Percentiles rank a stretch among this genome's conserved stretches.
Conservation (phyloP, 2,113 vertebrate species). For the Leucopsar rothschildi region DNA sequence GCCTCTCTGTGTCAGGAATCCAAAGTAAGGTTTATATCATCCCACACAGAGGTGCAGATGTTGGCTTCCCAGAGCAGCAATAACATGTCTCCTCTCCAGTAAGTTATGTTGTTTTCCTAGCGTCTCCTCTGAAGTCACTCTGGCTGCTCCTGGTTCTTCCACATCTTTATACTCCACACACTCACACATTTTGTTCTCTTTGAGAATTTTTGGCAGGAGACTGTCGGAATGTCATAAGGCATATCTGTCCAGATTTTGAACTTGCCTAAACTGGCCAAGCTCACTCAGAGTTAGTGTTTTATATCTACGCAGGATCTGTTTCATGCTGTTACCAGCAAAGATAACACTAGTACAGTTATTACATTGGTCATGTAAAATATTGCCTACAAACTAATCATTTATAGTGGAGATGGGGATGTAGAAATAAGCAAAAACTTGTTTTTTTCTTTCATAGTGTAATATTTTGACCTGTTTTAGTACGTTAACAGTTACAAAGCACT, state of each 20-base stretch:
- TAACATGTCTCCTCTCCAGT: slow-evolving; percentile 47
- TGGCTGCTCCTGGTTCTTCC: slow-evolving; percentile 22
- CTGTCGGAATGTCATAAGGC: neutral
- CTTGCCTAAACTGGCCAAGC: neutral
- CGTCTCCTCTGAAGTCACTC: slow-evolving; percentile 41
- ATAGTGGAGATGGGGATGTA: accelerated
- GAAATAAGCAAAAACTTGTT: neutral
- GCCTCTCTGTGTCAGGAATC: slow-evolving; percentile 57
- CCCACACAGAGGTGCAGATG: slow-evolving; percentile 64
- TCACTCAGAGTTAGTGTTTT: neutral
- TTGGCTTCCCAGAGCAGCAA: slow-evolving; percentile 58
- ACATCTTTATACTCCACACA: neutral
- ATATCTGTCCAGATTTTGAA: slow-evolving; percentile 14
- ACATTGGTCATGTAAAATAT: neutral
- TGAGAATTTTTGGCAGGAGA: slow-evolving; percentile 20
- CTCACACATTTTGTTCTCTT: slow-evolving; percentile 11
- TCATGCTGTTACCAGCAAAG: neutral
- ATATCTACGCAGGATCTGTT: neutral
- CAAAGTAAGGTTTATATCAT: slow-evolving; percentile 57
- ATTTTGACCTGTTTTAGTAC: neutral
- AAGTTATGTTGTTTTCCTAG: slow-evolving; percentile 58
- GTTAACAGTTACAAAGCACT: neutral
- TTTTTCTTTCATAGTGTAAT: neutral
- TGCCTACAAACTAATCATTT: neutral
- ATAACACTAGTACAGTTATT: neutral